Evolutionary conservation across 2,888 invertebrate genomes (phyloP).

Genomic region (Myathropa florea): DNA sequence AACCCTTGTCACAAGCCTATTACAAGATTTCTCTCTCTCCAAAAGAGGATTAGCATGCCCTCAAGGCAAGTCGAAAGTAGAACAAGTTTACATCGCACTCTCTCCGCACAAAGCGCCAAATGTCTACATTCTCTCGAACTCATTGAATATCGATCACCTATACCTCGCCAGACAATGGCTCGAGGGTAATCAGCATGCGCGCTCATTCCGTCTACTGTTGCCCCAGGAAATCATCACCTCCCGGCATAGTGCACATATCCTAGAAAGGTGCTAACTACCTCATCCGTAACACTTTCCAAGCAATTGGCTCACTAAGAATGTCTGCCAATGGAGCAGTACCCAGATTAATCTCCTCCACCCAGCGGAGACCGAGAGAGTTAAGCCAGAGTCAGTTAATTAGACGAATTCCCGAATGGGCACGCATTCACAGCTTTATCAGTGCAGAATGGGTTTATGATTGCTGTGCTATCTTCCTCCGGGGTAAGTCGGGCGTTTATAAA

Average conservation of each 20-base stretch:
- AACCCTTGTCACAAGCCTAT: neutral
- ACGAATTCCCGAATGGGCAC: conserved; percentile 38
- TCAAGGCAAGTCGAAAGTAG: neutral
- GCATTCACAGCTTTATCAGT: neutral
- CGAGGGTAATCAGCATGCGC: neutral
- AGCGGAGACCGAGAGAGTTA: neutral
- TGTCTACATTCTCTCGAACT: neutral
- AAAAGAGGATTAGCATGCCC: neutral
- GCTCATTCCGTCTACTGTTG: neutral
- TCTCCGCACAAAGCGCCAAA: neutral
- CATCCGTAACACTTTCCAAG: conserved; percentile 1
- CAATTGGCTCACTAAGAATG: neutral
- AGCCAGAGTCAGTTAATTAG: conserved; percentile 24
- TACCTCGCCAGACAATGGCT: neutral
- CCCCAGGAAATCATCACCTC: neutral
- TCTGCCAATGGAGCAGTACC: neutral
- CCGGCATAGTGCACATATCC: neutral
- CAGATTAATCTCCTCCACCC: neutral
- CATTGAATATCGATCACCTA: neutral
- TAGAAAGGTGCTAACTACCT: conserved; percentile 6
- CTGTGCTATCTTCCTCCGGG: neutral
- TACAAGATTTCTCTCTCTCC: neutral
- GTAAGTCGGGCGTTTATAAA: conserved; percentile 26
- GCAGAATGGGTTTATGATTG: conserved; percentile 12
- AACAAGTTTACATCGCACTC: neutral